Conservation (phyloP, 2,113 vertebrate species). For the Nycticorax nycticorax region DNA sequence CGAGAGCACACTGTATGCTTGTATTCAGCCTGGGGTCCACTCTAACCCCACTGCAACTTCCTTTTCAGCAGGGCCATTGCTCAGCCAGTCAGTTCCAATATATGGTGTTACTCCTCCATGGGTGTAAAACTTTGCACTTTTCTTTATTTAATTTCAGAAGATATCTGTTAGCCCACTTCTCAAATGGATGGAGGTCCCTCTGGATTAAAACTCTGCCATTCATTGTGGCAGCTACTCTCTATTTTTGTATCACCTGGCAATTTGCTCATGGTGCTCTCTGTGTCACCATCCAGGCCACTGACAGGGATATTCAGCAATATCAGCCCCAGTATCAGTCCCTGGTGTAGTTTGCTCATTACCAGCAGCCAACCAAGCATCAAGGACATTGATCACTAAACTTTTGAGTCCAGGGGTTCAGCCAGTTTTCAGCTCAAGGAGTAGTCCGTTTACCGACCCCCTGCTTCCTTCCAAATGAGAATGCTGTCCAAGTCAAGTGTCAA, state of each 20-base stretch:
- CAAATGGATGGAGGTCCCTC: not conserved
- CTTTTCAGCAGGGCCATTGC: not conserved
- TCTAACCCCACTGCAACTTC: not conserved
- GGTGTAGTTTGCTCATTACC: not conserved
- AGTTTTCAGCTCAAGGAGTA: not conserved
- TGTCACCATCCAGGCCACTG: not conserved
- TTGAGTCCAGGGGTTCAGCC: not conserved
- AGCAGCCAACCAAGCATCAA: not conserved
- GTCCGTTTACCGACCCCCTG: not conserved
- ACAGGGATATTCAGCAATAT: not conserved
- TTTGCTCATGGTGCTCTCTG: not conserved
- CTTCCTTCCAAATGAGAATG: not conserved
- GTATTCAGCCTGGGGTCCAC: not conserved
- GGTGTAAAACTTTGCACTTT: not conserved
- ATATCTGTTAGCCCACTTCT: not conserved
- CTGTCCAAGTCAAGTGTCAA: not conserved
- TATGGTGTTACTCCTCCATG: accelerated
- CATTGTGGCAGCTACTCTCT: not conserved
- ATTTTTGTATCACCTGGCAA: not conserved
- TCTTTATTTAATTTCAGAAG: not conserved
- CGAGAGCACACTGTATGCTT: not conserved
- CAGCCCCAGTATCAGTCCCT: not conserved
- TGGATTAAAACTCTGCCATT: not conserved
- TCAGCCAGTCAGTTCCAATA: not conserved
- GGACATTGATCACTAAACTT: not conserved